Conservation (phyloP, 2,113 vertebrate species). For the Urocynchramus pylzowi region DNA sequence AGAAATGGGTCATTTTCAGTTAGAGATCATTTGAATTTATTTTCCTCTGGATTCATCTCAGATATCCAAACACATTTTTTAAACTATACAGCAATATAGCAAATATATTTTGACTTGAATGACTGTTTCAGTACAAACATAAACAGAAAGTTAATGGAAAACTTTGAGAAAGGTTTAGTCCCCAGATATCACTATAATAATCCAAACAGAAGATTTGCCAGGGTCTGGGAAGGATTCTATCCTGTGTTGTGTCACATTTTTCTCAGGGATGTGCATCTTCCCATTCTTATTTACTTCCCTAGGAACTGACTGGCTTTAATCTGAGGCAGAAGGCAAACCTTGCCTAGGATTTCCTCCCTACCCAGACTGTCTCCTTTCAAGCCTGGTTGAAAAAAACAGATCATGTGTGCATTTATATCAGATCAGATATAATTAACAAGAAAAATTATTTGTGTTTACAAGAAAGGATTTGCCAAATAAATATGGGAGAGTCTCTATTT, state of each 20-base stretch:
- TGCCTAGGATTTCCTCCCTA: background rate
- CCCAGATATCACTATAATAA: background rate
- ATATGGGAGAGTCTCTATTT: background rate
- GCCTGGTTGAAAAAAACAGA: background rate
- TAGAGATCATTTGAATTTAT: background rate
- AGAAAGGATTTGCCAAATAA: background rate
- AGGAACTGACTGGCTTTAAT: background rate
- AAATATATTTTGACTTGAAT: background rate
- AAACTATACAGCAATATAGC: background rate
- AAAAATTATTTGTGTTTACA: background rate
- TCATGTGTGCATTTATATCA: background rate
- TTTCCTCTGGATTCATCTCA: background rate
- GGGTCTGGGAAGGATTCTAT: background rate
- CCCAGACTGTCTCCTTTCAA: background rate
- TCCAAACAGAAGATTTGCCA: background rate
- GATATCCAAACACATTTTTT: background rate
- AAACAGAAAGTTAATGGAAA: background rate
- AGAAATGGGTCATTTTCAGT: slow-evolving; percentile 65
- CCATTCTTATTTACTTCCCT: background rate
- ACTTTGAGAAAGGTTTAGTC: background rate
- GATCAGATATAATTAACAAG: background rate
- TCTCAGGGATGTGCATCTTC: background rate
- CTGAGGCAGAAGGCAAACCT: background rate
- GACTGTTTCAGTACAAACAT: background rate
- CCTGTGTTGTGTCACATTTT: background rate